Conservation (phyloP, 2,113 vertebrate genomes). For the Polyodon spathula region DNA sequence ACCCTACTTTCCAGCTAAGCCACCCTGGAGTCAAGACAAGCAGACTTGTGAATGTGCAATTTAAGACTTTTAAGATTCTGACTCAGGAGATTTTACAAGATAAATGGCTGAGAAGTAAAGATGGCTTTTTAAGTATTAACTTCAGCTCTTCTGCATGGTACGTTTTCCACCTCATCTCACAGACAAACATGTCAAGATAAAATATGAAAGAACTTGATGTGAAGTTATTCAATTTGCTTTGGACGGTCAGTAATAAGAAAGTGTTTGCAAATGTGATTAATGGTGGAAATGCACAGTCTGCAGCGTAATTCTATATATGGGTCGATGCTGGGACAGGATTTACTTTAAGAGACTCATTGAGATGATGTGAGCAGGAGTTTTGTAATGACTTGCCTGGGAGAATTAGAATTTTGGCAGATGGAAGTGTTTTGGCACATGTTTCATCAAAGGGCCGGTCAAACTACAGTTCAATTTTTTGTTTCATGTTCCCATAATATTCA, state of each 20-base stretch:
- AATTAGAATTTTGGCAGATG: too few relatives aligned
- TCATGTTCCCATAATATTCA: too few relatives aligned
- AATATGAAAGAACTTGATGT: not conserved
- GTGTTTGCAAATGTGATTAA: not conserved
- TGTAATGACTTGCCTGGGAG: not conserved
- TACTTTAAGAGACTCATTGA: not conserved
- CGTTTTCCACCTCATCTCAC: not conserved
- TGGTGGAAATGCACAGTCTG: not conserved
- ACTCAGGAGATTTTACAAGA: too few relatives aligned
- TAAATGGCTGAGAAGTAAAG: too few relatives aligned
- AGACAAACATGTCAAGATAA: not conserved
- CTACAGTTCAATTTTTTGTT: too few relatives aligned
- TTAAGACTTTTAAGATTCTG: too few relatives aligned
- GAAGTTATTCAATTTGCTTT: not conserved
- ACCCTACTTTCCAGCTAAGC: too few relatives aligned
- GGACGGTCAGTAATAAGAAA: not conserved
- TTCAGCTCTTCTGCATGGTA: not conserved
- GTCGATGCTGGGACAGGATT: not conserved
- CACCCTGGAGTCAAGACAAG: too few relatives aligned
- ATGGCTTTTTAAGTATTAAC: not conserved
- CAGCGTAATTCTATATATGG: not conserved
- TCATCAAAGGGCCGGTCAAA: too few relatives aligned
- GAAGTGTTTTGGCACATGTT: too few relatives aligned
- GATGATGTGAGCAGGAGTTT: not conserved
- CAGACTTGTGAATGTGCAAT: too few relatives aligned